Evolutionary conservation across 92 coral and sea anemone species (phyloP), one percentile per base, ranked within the genome.

Genomic region (Desmophyllum pertusum): DNA sequence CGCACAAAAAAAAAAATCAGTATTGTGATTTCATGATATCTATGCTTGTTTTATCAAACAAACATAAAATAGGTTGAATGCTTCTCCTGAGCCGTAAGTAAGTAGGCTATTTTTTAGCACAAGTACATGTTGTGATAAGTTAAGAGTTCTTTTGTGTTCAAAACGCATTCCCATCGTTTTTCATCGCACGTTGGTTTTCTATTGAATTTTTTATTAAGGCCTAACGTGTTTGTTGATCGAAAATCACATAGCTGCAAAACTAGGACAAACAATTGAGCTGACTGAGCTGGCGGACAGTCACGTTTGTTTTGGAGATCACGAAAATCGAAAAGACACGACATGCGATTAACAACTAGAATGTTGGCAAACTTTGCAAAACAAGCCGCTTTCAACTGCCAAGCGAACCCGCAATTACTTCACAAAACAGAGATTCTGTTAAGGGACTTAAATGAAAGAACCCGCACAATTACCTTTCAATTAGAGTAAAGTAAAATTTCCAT

Each of bases 191-290:
- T 70, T 27, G 27, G 31, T 69, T 51, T 71, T 21, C 85, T 57
- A 69, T 39, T 53, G 53, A 81, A 57, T 70, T 81, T 71, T 29
- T 27, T 17, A 14, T 70, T 30, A 64, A 40, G 63, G 27, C 55
- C 37, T 79, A 63, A 33, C 46, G 45, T 79, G 85, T 70, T 81
- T 81, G 85, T 57, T 70, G 78, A 71, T 41, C 45, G 67, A 81
- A 71, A 81, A 52, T 57, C 78, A 42, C 86, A 82, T 71, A 82
- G 86, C 86, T 82, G 61, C 69, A 81, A 81, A 81, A 42, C 85
- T 55, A 81, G 42, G 77, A n/a, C 67, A 81, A 81, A 82, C 79
- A 82, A 71, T 27, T 11, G 45, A 25, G 50, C 18, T 17, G 52
- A 61, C 13, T n/a, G n/a, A n/a, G n/a, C n/a, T 41, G 55, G 18